A percentile compares a stretch with the other conserved stretches of the same genome.
Conservation (phyloP, 2,113 vertebrate genomes). For the Chaenogobius annularis region DNA sequence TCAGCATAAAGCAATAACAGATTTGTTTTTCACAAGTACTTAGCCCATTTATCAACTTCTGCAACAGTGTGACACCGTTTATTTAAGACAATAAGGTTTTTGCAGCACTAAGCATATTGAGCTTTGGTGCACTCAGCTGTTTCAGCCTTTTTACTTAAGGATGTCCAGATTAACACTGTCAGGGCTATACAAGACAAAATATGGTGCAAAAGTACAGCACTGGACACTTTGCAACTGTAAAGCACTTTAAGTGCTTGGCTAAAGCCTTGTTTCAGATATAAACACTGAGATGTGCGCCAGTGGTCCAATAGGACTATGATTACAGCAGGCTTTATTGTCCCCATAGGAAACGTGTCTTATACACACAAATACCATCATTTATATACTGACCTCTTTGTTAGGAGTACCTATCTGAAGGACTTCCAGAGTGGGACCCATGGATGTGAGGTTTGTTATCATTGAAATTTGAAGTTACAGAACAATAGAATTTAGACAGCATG, state of each 20-base stretch:
- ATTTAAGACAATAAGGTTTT: slow-evolving; percentile 38
- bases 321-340: background rate
- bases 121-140: slow-evolving; percentile 19
- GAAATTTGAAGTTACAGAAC: too few species aligned
- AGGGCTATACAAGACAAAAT: slow-evolving; percentile 22
- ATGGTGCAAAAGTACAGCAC: slow-evolving; percentile 7
- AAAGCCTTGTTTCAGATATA: background rate
- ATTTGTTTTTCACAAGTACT: slow-evolving; percentile 47
- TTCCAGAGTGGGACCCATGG: background rate
- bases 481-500: background rate
- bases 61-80: slow-evolving; percentile 35
- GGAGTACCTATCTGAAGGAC: background rate
- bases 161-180: slow-evolving; percentile 15
- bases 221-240: background rate
- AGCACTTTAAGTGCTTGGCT: background rate
- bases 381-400: background rate
- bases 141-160: slow-evolving; percentile 26
- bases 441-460: too few species aligned
- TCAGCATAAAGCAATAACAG: slow-evolving; percentile 25
- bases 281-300: slow-evolving; percentile 2
- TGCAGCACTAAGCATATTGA: slow-evolving; percentile 30
- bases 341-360: background rate
- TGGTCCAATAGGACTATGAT: background rate
- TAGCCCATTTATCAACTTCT: slow-evolving; percentile 41
- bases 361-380: background rate